Evolutionary conservation across 2,797 vertebrate species (phyloP), one percentile per base, ranked within the genome.

Genomic region (Chrysocyon brachyurus): DNA sequence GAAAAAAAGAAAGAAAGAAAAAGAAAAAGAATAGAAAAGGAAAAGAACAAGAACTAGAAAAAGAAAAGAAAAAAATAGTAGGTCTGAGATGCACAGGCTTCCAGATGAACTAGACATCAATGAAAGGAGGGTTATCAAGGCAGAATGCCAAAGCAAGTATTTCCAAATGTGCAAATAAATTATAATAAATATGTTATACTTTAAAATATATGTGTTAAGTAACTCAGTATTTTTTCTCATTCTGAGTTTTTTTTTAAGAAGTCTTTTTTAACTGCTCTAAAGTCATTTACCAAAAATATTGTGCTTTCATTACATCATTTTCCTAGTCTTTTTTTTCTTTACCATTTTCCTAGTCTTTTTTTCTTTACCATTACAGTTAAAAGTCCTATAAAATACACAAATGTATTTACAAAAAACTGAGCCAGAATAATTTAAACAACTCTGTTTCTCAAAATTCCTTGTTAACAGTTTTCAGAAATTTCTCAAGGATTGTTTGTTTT

Each of bases 311-410:
- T 99, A 99, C 99, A 99, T 99, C 99, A 99, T 99, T 99, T 99
- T 99, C 99, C 99, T 99, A 99, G 99, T 99, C 99, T 99, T 40
- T 40, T 33, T 40, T 99, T 99, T 99, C 99, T 99, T 99, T 99
- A 99, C 99, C 99, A 99, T 99, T 99, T 99, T 99, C 99, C 99
- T 99, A 99, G 99, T 99, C 99, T 99, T 40, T 99, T 87, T 99
- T 99, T 99, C 99, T 99, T 99, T 99, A 99, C 99, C 99, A 99
- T 99, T 99, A 99, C 99, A 99, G 99, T 99, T 99, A 99, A 99
- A 99, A 99, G 99, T 99, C 99, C 99, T 99, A 99, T 99, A 99
- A 99, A 99, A 99, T 99, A 99, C 99, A 99, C 99, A 99, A 99
- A 99, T 99, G 99, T 99, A 99, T 99, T 99, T 99, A 99, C 99